Evolutionary conservation across 2,797 vertebrate species (phyloP).

Genomic region (Amblyraja radiata): DNA sequence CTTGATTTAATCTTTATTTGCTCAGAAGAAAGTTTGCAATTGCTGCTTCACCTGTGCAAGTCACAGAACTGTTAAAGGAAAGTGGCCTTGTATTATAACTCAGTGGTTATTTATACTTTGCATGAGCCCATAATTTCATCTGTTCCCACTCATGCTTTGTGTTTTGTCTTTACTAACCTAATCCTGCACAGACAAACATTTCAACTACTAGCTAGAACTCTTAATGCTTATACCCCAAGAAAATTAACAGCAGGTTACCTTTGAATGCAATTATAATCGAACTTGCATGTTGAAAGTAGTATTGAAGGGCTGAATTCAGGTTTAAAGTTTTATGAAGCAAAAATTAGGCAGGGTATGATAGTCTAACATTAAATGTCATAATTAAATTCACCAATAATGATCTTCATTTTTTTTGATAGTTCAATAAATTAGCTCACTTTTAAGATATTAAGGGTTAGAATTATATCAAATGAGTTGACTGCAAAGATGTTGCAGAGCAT

Average conservation of each 20-base stretch:
- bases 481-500: background rate
- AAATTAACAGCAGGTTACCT: background rate
- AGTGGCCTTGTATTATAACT: background rate
- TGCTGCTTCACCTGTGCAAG: background rate
- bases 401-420: background rate
- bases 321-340: background rate
- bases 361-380: background rate
- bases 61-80: background rate
- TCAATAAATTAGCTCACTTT: background rate
- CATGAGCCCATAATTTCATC: constrained; percentile 10
- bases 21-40: background rate
- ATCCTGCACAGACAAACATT: constrained; percentile 36
- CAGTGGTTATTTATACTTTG: background rate
- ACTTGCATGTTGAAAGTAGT: background rate
- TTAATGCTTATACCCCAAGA: background rate
- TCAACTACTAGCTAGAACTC: background rate
- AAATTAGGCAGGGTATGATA: too few species aligned
- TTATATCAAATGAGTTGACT: background rate
- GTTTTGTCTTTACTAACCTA: constrained; percentile 32
- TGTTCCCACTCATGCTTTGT: constrained; percentile 13
- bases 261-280: constrained; percentile 5
- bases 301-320: background rate
- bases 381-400: background rate
- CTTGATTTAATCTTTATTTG: constrained; percentile 4
- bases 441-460: background rate